Base-by-base conservation (phyloP, 2,113 vertebrate genomes). In the Hylia prasina region DNA sequence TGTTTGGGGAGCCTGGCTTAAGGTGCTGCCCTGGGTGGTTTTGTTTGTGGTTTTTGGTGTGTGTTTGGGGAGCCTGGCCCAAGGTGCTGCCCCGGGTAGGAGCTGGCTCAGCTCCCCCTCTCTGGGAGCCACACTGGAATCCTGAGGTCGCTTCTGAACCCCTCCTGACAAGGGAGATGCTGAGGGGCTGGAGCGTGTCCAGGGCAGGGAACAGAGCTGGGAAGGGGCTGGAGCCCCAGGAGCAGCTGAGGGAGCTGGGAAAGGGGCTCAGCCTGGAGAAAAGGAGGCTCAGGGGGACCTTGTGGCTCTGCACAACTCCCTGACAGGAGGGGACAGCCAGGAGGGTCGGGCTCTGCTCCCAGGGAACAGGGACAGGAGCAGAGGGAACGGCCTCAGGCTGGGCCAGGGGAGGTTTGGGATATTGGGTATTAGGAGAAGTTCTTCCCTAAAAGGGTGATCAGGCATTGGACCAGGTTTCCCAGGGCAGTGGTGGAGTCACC, bases 141-240 rank as follows among this genome's bases (percentile, higher is more conserved):
- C 58, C 58, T 45, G 69, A 23, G 28, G 18, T 73, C 48, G n/a
- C n/a, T 27, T 72, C 40, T 54, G 69, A 54, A 4, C 40, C n/a
- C 47, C 22, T 33, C 1, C 0, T 22, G 18, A 31, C 28, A 13
- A 5, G 48, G 39, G 6, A 5, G 48, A 47, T 28, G 1, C 9
- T 2, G 33, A 63, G 66, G 80, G 33, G n/a, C 48, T 54, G 48
- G 7, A 27, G 39, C 0, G 0, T 39, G 48, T 7, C 33, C 40
- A 14, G 33, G 47, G 56, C 0, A 45, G 76, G 60, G 39, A 39
- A 37, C 0, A 2, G 61, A 31, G 31, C 60, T 53, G 58, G 35
- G 48, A 39, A 76, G 20, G 71, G 42, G 5, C 53, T 75, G 53
- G 33, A 48, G n/a, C 18, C 18, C 51, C 31, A 35, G 53, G 53